These are phyloP conservation scores for Ephestia elutella DNA, from an alignment of 1,140 invertebrate species.

Conservation along the genomic window DNA sequence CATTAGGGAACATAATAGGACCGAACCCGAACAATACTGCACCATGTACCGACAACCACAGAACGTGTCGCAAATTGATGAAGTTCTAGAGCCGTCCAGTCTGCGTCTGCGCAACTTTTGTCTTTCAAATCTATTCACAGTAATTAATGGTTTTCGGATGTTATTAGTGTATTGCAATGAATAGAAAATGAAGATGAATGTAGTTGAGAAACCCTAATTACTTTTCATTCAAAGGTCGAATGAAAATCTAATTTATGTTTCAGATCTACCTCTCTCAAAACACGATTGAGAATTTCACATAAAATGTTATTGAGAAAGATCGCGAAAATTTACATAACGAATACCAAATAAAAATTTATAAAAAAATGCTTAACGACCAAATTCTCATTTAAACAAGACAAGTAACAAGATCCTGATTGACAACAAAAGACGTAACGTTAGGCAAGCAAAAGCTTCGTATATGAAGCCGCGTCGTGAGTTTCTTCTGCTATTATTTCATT, in stretches of 20 bases:
- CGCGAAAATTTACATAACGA: no score
- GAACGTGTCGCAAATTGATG: constrained; percentile 26
- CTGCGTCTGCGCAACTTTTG: constrained; percentile 20
- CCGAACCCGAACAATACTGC: constrained; percentile 33
- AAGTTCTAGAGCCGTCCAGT: constrained; percentile 3
- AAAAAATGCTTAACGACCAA: no score
- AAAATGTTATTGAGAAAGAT: no score
- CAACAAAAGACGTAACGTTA: constrained; percentile 8
- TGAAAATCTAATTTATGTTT: no score
- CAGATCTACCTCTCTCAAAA: no score
- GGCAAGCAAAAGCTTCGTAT: constrained; percentile 22
- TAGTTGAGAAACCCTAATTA: background rate
- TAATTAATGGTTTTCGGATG: constrained; percentile 23
- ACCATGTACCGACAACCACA: constrained; percentile 4
- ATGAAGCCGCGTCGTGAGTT: constrained; percentile 39
- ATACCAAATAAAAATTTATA: no score
- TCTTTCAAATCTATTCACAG: constrained; percentile 17
- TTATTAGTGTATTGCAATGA: constrained; percentile 12
- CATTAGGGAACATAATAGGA: constrained; percentile 29
- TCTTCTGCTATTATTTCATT: constrained; percentile 57
- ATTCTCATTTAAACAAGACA: background rate
- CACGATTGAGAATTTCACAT: no score
- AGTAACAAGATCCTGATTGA: constrained; percentile 7
- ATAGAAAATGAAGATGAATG: no score
- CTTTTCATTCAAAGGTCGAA: no score